A percentile compares a stretch with the other conserved stretches of the same genome.
Conservation (phyloP, 2,888 invertebrate genomes). For the Schizotus pectinicornis region DNA sequence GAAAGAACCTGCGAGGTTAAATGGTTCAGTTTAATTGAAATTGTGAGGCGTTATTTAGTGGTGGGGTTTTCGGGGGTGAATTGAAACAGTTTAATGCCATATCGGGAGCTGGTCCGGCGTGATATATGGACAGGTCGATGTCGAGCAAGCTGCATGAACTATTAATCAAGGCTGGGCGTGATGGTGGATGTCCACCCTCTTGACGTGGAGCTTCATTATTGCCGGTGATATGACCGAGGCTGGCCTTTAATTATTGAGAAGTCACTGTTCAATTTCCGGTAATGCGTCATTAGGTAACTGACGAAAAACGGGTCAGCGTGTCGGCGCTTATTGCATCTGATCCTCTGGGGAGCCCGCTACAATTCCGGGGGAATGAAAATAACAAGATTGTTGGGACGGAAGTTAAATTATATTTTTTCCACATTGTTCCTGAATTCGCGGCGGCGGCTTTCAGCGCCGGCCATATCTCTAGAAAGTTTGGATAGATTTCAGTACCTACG, state of each 20-base stretch:
- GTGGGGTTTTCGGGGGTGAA: conserved; percentile 36
- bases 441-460: no score
- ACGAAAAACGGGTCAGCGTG: conserved; percentile 9
- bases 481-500: no score
- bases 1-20: background rate
- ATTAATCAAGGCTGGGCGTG: conserved; percentile 55
- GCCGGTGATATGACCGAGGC: conserved; percentile 44
- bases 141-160: conserved; percentile 53
- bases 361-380: no score
- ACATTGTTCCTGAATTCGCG: no score
- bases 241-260: conserved; percentile 46
- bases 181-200: conserved; percentile 47
- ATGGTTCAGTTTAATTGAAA: conserved; percentile 22
- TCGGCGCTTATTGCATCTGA: background rate
- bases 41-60: conserved; percentile 22
- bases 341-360: no score
- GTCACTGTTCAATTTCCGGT: conserved; percentile 48
- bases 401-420: no score
- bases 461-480: no score
- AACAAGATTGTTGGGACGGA: no score
- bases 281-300: conserved; percentile 42
- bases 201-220: conserved; percentile 47
- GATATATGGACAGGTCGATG: conserved; percentile 56
- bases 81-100: conserved; percentile 47
- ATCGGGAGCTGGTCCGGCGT: conserved; percentile 41